These are phyloP conservation scores for Catocala nupta DNA, from an alignment of 2,888 invertebrate genomes.

Conservation along the genomic window DNA sequence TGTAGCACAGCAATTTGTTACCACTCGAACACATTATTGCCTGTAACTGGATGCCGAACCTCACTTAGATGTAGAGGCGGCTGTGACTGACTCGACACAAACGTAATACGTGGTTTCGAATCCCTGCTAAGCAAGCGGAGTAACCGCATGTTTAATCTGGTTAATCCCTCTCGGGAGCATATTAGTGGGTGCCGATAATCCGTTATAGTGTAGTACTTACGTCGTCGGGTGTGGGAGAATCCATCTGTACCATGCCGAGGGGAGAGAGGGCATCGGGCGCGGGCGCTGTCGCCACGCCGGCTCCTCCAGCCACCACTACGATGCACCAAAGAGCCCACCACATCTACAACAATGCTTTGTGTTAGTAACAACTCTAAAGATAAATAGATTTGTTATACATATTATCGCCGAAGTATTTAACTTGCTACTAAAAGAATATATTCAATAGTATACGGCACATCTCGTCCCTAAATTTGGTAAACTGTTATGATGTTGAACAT, in stretches of 20 bases:
- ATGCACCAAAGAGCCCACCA: slow-evolving; percentile 82
- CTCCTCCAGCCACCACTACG: slow-evolving; percentile 71
- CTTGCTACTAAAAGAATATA: too few species aligned
- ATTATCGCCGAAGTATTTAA: too few species aligned
- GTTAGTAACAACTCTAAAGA: too few species aligned
- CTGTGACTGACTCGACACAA: background rate
- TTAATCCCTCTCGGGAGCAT: background rate
- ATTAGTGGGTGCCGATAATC: background rate
- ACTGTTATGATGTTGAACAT: too few species aligned
- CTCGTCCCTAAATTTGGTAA: too few species aligned
- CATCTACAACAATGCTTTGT: slow-evolving; percentile 65
- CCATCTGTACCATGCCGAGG: slow-evolving; percentile 78
- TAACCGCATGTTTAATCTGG: background rate
- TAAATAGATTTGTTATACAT: too few species aligned
- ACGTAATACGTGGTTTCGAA: background rate
- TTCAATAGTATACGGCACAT: too few species aligned
- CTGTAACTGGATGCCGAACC: background rate
- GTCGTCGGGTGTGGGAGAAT: slow-evolving; percentile 74
- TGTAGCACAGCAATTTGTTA: slow-evolving; percentile 30
- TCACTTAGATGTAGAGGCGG: background rate
- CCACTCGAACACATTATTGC: slow-evolving; percentile 10
- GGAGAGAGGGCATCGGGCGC: slow-evolving; percentile 65
- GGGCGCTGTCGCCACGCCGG: slow-evolving; percentile 71
- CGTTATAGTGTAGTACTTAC: slow-evolving; percentile 59
- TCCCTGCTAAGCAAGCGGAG: background rate